These are phyloP conservation scores for Tenthredo notha DNA, from an alignment of 2,888 invertebrate genomes.

Conservation along the genomic window DNA sequence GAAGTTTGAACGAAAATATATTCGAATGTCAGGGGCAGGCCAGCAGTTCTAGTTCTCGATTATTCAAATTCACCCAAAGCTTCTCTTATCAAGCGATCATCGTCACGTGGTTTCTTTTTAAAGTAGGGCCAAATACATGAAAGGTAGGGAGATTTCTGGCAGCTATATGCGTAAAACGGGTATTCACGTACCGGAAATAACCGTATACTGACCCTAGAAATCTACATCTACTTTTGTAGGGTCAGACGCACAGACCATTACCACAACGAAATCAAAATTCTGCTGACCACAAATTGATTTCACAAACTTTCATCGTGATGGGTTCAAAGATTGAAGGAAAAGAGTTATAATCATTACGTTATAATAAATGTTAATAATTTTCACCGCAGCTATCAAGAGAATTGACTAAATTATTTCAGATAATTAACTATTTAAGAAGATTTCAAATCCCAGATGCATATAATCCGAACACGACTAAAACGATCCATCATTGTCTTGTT, in stretches of 20 bases:
- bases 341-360: neutral
- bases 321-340: neutral
- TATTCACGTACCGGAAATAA: constrained; percentile 27
- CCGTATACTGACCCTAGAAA: neutral
- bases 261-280: neutral
- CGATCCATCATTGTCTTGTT: constrained; percentile 23
- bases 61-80: constrained; percentile 28
- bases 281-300: neutral
- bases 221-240: constrained; percentile 8
- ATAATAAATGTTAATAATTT: neutral
- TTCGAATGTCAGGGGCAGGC: constrained; percentile 29
- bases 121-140: constrained; percentile 8
- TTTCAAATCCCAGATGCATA: neutral
- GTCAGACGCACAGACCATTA: constrained; percentile 7
- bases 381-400: neutral
- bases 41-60: constrained; percentile 20
- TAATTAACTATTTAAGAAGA: constrained; percentile 2
- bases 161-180: constrained; percentile 13
- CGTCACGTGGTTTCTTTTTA: constrained; percentile 18
- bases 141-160: constrained; percentile 13
- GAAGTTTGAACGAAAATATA: constrained; percentile 15
- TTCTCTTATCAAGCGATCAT: constrained; percentile 32
- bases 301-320: neutral
- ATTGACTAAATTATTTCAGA: neutral
- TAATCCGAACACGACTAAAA: neutral